Conservation (phyloP, 2,113 vertebrate species). For the Tretioscincus oriximinensis region DNA sequence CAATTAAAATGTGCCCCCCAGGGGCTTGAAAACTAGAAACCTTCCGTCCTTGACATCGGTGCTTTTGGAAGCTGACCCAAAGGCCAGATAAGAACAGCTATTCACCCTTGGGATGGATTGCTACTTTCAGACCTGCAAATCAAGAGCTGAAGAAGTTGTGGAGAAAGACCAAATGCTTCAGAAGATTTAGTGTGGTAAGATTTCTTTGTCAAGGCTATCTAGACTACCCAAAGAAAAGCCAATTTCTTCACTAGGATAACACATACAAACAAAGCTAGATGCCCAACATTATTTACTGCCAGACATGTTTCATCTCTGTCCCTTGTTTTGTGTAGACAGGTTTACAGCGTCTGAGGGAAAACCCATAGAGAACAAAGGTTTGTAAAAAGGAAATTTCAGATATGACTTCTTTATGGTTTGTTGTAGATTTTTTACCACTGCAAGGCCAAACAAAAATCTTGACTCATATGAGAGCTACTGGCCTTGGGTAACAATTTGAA, state of each 20-base stretch:
- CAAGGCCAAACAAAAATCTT: constrained; percentile 41
- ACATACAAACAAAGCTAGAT: not conserved
- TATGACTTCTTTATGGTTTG: constrained; percentile 47
- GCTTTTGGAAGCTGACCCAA: no score
- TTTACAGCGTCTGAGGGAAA: constrained; percentile 20
- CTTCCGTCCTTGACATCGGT: no score
- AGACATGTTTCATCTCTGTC: constrained; percentile 10
- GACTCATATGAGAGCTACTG: constrained; percentile 42
- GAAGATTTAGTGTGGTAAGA: rapidly evolving
- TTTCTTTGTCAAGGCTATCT: rapidly evolving
- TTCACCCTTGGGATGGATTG: no score
- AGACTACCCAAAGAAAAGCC: constrained; percentile 4
- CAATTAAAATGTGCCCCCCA: no score
- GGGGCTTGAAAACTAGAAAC: no score
- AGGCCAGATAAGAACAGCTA: no score
- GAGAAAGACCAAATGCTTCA: not conserved
- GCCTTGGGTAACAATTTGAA: constrained; percentile 56
- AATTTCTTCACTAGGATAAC: constrained; percentile 13
- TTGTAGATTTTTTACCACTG: constrained; percentile 50
- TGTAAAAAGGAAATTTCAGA: constrained; percentile 58
- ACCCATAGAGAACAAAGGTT: constrained; percentile 27
- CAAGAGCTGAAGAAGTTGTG: no score
- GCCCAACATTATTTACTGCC: not conserved
- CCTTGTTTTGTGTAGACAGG: not conserved
- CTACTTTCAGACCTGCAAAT: no score